Percentiles rank a stretch among this genome's conserved stretches.
Evolutionary conservation across 2,113 vertebrate genomes (phyloP).

Genomic region (Propithecus coquereli): DNA sequence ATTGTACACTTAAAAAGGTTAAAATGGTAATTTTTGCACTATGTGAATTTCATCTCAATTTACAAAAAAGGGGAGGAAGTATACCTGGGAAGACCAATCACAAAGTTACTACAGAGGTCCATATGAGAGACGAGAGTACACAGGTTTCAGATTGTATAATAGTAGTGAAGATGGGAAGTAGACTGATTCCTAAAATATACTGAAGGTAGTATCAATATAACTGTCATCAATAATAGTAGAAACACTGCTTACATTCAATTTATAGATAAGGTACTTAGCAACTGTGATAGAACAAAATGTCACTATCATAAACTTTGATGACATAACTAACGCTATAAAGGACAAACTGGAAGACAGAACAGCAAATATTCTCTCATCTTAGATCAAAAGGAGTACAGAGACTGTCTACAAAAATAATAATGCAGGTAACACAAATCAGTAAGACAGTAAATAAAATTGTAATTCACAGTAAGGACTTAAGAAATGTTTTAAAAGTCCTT

Average conservation of each 20-base stretch:
- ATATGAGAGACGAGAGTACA: too few species aligned
- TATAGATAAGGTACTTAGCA: neutral
- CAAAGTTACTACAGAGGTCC: neutral
- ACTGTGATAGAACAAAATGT: neutral
- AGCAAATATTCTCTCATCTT: neutral
- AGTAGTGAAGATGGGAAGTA: neutral
- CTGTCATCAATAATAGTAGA: neutral
- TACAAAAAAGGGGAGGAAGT: neutral
- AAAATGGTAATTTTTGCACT: neutral
- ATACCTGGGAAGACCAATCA: neutral
- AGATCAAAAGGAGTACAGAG: neutral
- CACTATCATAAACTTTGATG: neutral
- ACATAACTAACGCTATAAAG: neutral
- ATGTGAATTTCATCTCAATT: neutral
- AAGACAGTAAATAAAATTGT: neutral
- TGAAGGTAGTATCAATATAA: neutral
- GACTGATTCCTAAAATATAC: neutral
- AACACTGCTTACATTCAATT: neutral
- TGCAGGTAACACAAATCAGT: neutral
- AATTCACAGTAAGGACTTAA: neutral
- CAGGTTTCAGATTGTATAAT: too few species aligned
- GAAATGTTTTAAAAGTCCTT: neutral
- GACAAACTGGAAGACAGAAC: neutral
- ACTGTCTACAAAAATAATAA: neutral
- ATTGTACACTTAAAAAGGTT: neutral